Evolutionary conservation across 2,113 vertebrate genomes (phyloP).

Genomic region (Carlito syrichta): DNA sequence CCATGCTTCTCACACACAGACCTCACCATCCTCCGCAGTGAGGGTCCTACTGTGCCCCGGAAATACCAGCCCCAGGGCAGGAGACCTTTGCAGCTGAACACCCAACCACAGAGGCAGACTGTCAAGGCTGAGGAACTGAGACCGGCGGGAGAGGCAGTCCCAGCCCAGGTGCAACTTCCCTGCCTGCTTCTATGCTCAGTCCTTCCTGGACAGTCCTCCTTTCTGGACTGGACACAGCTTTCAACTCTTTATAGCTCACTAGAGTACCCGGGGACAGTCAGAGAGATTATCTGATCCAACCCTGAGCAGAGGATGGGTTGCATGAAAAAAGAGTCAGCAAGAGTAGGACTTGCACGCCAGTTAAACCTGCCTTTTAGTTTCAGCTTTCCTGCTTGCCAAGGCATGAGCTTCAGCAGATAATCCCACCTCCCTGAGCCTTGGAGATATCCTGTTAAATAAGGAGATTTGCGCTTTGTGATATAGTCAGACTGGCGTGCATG

Average conservation of each 20-base stretch:
- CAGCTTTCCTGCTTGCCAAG: background rate
- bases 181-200: background rate
- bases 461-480: rapidly evolving
- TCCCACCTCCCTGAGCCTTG: background rate
- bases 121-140: background rate
- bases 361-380: background rate
- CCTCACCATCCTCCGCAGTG: background rate
- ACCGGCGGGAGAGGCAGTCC: no score
- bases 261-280: background rate
- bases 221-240: background rate
- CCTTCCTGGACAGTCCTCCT: background rate
- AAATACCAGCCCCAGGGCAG: background rate
- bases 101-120: background rate
- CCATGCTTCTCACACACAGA: background rate
- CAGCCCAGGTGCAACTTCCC: background rate
- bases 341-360: background rate
- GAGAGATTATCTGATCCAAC: no score
- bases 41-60: background rate
- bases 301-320: no score
- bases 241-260: background rate
- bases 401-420: no score
- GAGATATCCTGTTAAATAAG: background rate
- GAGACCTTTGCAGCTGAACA: background rate
- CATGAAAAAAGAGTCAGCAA: background rate
- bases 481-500: no score